Evolutionary conservation across 2,797 vertebrate genomes (phyloP), one percentile per base, ranked within the genome.

Genomic region (Danio albolineatus): DNA sequence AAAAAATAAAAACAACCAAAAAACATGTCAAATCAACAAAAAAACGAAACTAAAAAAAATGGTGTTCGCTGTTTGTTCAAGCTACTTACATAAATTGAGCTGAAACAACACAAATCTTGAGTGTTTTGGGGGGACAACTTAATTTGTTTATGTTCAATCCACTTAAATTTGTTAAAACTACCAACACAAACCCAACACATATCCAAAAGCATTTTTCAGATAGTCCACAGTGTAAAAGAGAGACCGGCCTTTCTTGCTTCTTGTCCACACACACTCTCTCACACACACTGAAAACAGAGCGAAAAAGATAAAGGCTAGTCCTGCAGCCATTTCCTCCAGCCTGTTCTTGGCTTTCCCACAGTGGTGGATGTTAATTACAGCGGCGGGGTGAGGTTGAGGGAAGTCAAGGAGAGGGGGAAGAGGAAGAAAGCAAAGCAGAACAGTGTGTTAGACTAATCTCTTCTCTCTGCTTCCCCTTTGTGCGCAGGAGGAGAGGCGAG

Each of bases 401-500:
- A 83, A 89, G 76, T 73, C 86, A 84, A 84, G 81, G 85, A 39
- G 66, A 82, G 60, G 36, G 64, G 71, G 51, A 65, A 16, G 69
- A 79, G 82, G 88, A 82, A 84, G 49, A 49, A 74, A 81, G 82
- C 87, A 84, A 84, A 46, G 79, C 73, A 61, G 71, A 80, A 13
- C 14, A 17, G 65, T 74, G 28, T 60, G 66, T 66, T 67, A 49
- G 39, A 83, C 67, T 82, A 78, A 83, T 76, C 74, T 73, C 73
- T 44, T 43, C 74, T 62, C 49, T 80, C 85, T 84, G 76, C 72
- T 84, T 91, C 70, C 84, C 78, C 89, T 92, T 89, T 85, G 3
- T 89, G 84, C 89, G 89, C 89, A 99, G 98, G 97, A 98, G 91
- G 98, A 99, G 93, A 96, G 90, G 83, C 95, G 97, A 89, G 96